A percentile compares a stretch with the other conserved stretches of the same genome.
Evolutionary conservation across 2,113 vertebrate genomes (phyloP).

Genomic region (Alectura lathami): DNA sequence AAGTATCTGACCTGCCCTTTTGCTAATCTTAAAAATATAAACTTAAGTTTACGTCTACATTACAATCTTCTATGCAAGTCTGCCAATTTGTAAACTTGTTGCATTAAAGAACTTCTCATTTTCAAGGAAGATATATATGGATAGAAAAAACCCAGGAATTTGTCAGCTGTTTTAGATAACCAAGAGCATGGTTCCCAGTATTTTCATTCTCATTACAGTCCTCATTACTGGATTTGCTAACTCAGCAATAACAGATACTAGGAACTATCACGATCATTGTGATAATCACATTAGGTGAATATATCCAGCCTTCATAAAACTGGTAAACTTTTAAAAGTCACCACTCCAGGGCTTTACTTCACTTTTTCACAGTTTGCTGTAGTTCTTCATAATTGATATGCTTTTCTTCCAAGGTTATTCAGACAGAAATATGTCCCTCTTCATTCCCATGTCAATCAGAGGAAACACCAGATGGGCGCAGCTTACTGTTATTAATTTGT

Average conservation of each 20-base stretch:
- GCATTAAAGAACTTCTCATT: neutral
- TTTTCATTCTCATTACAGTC: neutral
- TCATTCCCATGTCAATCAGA: slow-evolving; percentile 14
- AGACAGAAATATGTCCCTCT: neutral
- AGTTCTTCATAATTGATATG: slow-evolving; percentile 46
- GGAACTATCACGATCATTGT: neutral
- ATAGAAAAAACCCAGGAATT: neutral
- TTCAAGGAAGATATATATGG: neutral
- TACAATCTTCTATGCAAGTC: neutral
- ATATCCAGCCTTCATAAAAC: neutral
- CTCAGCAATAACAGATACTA: neutral
- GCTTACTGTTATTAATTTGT: slow-evolving; percentile 50
- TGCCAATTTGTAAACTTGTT: neutral
- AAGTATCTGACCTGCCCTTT: neutral
- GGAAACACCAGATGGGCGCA: slow-evolving; percentile 31
- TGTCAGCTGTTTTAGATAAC: neutral
- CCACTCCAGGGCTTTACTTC: neutral
- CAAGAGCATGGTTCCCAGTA: neutral
- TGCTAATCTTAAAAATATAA: neutral
- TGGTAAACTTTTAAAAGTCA: neutral
- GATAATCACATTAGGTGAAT: neutral
- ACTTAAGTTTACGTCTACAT: too few relatives aligned
- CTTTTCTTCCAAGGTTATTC: slow-evolving; percentile 46
- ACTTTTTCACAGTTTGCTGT: slow-evolving; percentile 43
- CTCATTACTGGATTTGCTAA: neutral